phyloP scores from a whole-genome alignment of 2,888 invertebrate species.

The Lasiommata megera region DNA sequence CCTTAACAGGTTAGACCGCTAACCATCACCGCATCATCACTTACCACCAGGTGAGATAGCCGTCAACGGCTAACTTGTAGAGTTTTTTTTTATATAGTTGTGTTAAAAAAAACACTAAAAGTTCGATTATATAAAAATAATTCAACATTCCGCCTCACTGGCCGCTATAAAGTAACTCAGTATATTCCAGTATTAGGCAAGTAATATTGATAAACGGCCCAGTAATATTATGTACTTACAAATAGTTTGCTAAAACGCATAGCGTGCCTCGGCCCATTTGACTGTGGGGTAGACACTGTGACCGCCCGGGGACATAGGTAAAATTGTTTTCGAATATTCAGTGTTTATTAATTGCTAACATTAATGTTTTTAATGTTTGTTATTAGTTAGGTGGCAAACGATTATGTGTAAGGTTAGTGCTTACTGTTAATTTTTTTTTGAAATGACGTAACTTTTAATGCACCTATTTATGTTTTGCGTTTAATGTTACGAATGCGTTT shows the following conservation, averaged over 20 bases:
- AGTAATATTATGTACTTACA: constrained; percentile 11
- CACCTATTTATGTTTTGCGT: too few relatives aligned
- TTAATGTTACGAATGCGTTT: too few relatives aligned
- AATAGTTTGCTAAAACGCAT: constrained; percentile 32
- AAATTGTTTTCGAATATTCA: constrained; percentile 55
- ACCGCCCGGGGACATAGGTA: constrained; percentile 46
- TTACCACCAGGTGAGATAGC: too few relatives aligned
- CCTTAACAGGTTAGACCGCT: too few relatives aligned
- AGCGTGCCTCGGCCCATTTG: constrained; percentile 63
- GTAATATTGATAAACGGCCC: constrained; percentile 10
- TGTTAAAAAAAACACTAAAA: too few relatives aligned
- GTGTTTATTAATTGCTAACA: constrained; percentile 62
- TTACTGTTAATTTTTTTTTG: not conserved
- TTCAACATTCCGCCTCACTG: too few relatives aligned
- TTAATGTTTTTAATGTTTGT: constrained; percentile 64
- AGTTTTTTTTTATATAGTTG: too few relatives aligned
- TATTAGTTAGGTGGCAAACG: constrained; percentile 39
- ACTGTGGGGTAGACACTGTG: constrained; percentile 41
- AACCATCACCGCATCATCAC: too few relatives aligned
- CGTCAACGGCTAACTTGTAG: too few relatives aligned
- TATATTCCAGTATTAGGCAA: constrained; percentile 6
- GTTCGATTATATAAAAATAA: too few relatives aligned
- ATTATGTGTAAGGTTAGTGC: not conserved
- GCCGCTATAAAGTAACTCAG: too few relatives aligned
- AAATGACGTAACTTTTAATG: too few relatives aligned